Percentiles rank a stretch among this genome's conserved stretches.
phyloP scores from a whole-genome alignment of 1,140 invertebrate genomes.

The Pentalonia nigronervosa region DNA sequence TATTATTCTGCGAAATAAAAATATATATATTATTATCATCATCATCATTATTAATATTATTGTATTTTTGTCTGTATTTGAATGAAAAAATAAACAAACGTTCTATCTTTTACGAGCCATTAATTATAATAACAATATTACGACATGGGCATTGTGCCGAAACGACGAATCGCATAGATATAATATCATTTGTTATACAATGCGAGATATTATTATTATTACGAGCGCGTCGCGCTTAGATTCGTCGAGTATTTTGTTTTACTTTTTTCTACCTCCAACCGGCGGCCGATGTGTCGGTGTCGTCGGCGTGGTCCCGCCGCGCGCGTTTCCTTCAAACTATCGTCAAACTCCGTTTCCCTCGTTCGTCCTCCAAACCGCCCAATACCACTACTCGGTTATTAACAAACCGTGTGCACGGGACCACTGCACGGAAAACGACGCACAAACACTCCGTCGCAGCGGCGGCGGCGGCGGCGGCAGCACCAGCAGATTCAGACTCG shows the following conservation, averaged over 20 bases:
- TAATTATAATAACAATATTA: too few relatives aligned
- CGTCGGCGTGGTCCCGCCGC: background rate
- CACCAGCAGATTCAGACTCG: background rate
- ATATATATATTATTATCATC: background rate
- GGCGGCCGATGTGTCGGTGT: too few relatives aligned
- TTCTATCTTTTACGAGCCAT: background rate
- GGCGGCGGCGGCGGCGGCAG: too few relatives aligned
- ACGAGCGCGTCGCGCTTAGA: background rate
- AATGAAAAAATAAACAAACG: constrained; percentile 16
- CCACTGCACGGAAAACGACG: background rate
- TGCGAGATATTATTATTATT: background rate
- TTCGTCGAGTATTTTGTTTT: too few relatives aligned
- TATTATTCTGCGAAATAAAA: background rate
- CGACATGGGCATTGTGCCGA: too few relatives aligned
- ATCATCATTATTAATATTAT: background rate
- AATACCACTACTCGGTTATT: background rate
- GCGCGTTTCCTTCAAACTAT: background rate
- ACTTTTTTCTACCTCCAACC: background rate
- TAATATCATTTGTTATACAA: too few relatives aligned
- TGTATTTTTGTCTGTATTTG: background rate
- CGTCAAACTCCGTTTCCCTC: background rate
- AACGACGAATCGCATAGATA: too few relatives aligned
- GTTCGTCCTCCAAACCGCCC: too few relatives aligned
- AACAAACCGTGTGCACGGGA: background rate
- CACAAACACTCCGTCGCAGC: background rate